Percentiles rank a stretch among this genome's conserved stretches.
Evolutionary conservation across 2,113 vertebrate species (phyloP).

Genomic region (Phalacrocorax aristotelis): DNA sequence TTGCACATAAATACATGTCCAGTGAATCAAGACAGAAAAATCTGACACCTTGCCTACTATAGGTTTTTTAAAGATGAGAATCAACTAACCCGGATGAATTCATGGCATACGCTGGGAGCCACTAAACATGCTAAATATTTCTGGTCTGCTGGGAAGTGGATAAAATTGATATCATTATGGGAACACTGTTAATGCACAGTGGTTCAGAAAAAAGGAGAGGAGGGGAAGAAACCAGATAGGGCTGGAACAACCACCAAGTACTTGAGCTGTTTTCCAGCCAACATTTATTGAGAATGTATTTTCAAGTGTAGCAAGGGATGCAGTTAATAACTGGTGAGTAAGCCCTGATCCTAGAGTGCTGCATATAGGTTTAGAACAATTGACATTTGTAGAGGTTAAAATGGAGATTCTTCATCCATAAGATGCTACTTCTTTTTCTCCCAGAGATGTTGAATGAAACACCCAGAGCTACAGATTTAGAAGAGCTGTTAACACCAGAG

Average conservation of each 20-base stretch:
- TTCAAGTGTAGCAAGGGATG: conserved; percentile 11
- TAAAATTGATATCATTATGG: not conserved
- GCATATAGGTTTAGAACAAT: conserved; percentile 18
- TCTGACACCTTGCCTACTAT: not conserved
- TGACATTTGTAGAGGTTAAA: conserved; percentile 44
- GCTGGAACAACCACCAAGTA: not conserved
- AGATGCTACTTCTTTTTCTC: conserved; percentile 31
- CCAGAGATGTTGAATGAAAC: not conserved
- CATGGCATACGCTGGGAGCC: not conserved
- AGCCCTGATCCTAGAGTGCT: conserved; percentile 18
- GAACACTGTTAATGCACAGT: conserved; percentile 14
- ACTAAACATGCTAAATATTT: not conserved
- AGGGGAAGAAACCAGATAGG: not conserved
- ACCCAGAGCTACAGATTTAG: not conserved
- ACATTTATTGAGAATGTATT: not conserved
- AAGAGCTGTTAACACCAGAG: conserved; percentile 38
- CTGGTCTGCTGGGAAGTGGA: not conserved
- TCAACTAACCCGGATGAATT: not conserved
- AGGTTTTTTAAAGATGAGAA: not conserved
- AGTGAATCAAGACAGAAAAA: not conserved
- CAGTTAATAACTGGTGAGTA: not conserved
- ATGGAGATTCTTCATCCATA: conserved; percentile 28
- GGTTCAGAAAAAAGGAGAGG: not conserved
- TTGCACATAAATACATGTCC: not conserved
- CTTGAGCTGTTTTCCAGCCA: conserved; percentile 21